Evolutionary conservation across 1,140 invertebrate genomes (phyloP), one percentile per base, ranked within the genome.

Genomic region (Pogonognathellus flavescens): DNA sequence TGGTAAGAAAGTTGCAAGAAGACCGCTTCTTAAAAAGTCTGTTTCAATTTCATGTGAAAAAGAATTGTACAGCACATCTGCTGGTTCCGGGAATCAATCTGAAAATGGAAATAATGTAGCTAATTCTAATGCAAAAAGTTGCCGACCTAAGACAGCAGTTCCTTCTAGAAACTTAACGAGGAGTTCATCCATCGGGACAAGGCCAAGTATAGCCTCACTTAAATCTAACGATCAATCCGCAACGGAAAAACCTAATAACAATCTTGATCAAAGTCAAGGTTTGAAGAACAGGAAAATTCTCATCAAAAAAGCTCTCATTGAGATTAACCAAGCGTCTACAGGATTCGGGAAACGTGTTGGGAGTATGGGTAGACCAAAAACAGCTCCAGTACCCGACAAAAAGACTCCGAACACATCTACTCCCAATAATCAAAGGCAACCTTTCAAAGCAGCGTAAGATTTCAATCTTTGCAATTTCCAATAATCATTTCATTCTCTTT

Each of bases 1-100:
- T 76, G 70, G 5, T 5, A 76, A 76, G 7, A 50, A 31, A 76
- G 70, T 76, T 76, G 5, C 70, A 41, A 76, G 70, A 31, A 76
- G 70, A 18, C 80, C 81, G 6, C 60, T 41, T 41, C 31, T 87
- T n/a, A 81, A 25, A 59, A 87, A 87, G 52, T 83, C 87, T 25
- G 87, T 85, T n/a, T 88, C 87, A 4, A 88, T 88, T 76, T 88
- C 87, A 6, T 88, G 87, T 72, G 87, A 88, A 83, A 55, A 82
- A 22, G 87, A 88, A 55, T 16, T 86, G 25, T 76, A 76, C 14
- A 76, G 70, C 31, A 31, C 62, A 81, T 22, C 18, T 81, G 53
- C 2, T 66, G 22, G 4, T 10, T 3, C 9, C 14, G 80, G 80
- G 31, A 76, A 50, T n/a, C 70, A 49, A 50, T 76, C 70, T 50